Conservation (phyloP, 37 sponge, comb jelly and placozoan species). For the Oscarella lobularis region DNA sequence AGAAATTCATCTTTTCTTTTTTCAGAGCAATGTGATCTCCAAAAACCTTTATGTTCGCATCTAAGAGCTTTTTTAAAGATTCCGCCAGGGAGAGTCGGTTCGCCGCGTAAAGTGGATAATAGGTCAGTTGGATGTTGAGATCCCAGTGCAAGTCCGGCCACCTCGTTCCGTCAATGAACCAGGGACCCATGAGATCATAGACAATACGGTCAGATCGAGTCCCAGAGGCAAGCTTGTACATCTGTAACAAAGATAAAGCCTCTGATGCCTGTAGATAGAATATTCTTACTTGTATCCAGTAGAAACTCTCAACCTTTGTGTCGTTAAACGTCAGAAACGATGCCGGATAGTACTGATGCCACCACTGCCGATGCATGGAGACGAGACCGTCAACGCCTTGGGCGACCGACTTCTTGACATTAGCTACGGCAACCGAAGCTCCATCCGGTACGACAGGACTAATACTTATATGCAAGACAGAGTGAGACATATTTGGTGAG, state of each 20-base stretch:
- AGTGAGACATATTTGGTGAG: not conserved
- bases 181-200: not conserved
- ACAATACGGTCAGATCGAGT: not conserved
- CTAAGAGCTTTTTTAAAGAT: not conserved
- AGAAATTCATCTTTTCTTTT: too few species aligned
- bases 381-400: not conserved
- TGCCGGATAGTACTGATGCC: not conserved
- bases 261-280: too few species aligned
- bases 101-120: not conserved
- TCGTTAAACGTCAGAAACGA: not conserved
- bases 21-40: too few species aligned
- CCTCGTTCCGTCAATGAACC: not conserved
- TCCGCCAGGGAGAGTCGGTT: not conserved
- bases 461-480: not conserved
- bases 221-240: not conserved
- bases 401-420: not conserved
- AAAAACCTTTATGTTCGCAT: not conserved
- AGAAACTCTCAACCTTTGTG: not conserved
- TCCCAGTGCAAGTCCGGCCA: conserved; percentile 1
- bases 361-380: not conserved
- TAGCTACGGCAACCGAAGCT: not conserved
- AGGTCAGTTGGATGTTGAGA: not conserved
- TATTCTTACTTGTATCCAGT: not conserved
- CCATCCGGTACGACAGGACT: too few species aligned
- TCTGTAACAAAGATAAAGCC: not conserved